These are phyloP conservation scores for Ophion obscuratus DNA, from an alignment of 2,888 invertebrate genomes.

Conservation along the genomic window DNA sequence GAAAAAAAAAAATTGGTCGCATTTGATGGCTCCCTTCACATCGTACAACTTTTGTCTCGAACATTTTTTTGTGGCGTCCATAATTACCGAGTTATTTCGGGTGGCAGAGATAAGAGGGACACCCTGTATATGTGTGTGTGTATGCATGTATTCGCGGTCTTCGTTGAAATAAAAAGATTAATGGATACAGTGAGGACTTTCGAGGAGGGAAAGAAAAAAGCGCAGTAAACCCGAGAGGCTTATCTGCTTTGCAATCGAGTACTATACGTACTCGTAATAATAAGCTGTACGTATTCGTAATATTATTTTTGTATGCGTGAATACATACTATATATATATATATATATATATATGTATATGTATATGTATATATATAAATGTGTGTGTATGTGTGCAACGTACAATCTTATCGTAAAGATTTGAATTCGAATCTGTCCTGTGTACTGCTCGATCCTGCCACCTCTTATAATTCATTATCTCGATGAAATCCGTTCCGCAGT, in stretches of 20 bases:
- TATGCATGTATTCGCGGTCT: slow-evolving; percentile 40
- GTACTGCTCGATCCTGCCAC: slow-evolving; percentile 27
- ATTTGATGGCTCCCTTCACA: too few relatives aligned
- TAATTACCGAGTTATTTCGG: too few relatives aligned
- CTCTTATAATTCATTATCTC: slow-evolving; percentile 47
- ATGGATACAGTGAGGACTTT: slow-evolving; percentile 53
- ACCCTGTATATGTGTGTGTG: background rate
- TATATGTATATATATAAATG: background rate
- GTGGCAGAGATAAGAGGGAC: too few relatives aligned
- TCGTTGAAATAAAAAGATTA: slow-evolving; percentile 67
- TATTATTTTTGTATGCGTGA: background rate
- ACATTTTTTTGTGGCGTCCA: too few relatives aligned
- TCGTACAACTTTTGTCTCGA: too few relatives aligned
- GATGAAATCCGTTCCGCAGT: slow-evolving; percentile 34
- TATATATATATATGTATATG: background rate
- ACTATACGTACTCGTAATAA: slow-evolving; percentile 57
- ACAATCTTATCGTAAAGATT: slow-evolving; percentile 32
- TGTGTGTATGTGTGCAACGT: background rate
- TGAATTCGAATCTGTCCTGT: slow-evolving; percentile 41
- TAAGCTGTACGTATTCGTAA: slow-evolving; percentile 49
- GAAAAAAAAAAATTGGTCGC: too few relatives aligned
- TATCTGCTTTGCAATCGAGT: slow-evolving; percentile 61
- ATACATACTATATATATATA: background rate
- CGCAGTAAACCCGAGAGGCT: slow-evolving; percentile 51
- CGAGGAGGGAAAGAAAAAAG: slow-evolving; percentile 47